A percentile compares a stretch with the other conserved stretches of the same genome.
phyloP scores from a whole-genome alignment of 2,888 invertebrate genomes.

The Cabera pusaria region DNA sequence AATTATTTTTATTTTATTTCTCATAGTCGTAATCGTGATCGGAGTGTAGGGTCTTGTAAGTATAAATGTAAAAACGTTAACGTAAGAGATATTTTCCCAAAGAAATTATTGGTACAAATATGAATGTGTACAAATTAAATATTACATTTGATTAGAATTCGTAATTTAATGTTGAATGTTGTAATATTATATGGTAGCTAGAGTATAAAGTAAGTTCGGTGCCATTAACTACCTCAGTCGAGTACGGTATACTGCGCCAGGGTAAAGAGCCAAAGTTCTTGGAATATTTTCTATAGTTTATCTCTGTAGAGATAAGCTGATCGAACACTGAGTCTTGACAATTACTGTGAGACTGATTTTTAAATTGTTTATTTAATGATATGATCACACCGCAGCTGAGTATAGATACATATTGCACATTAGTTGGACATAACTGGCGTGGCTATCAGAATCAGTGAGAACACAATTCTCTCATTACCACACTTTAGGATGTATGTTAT shows the following conservation, averaged over 20 bases:
- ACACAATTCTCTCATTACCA: not conserved
- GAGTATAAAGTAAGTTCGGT: constrained; percentile 59
- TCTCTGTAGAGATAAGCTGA: constrained; percentile 50
- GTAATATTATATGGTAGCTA: constrained; percentile 68
- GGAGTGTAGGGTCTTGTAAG: constrained; percentile 57
- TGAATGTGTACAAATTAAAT: constrained; percentile 78
- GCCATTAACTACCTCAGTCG: constrained; percentile 79
- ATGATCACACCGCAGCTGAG: constrained; percentile 2
- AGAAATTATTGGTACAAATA: constrained; percentile 82
- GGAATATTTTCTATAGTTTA: constrained; percentile 67
- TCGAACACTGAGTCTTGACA: constrained; percentile 39
- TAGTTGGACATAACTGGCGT: constrained; percentile 6
- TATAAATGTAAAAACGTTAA: constrained; percentile 51
- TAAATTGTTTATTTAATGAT: constrained; percentile 36
- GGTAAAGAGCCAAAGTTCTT: constrained; percentile 77
- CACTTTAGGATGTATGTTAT: not conserved
- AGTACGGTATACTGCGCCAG: constrained; percentile 54
- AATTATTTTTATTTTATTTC: constrained; percentile 81
- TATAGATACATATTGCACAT: not conserved
- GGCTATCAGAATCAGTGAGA: constrained; percentile 6
- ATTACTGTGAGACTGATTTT: constrained; percentile 68
- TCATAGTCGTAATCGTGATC: constrained; percentile 49
- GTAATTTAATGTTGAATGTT: constrained; percentile 78
- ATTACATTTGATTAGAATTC: constrained; percentile 63
- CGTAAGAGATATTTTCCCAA: constrained; percentile 71